Base-by-base conservation (phyloP, 2,113 vertebrate genomes). In the Gasterosteus nipponicus region DNA sequence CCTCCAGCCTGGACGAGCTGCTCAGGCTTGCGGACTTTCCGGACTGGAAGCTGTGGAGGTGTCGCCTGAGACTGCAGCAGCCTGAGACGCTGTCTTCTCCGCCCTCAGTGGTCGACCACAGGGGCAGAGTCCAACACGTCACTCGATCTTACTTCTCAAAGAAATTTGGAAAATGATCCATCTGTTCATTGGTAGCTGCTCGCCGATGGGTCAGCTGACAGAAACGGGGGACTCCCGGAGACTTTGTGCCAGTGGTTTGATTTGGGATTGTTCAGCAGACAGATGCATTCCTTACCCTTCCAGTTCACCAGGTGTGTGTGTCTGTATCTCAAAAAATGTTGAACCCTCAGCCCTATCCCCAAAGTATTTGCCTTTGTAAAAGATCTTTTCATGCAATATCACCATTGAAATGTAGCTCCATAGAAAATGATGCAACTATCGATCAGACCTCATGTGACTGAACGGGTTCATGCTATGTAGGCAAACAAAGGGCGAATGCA, bases 11-110 rank as follows among this genome's bases (percentile, higher is more conserved):
- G 77, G 97, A 98, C 56, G 96, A 99, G 75, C 87, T 99, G 51
- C 95, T 99, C 62, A 93, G 89, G 69, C 93, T 98, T 57, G 95
- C 96, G 3, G 95, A 98, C 77, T 97, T 96, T 4, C 96, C 96
- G 7, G 97, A 98, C 90, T 97, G 97, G 96, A 97, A 98, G 93
- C 82, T 98, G 81, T 99, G 97, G 98, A 95, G 95, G 77, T 98
- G 97, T 92, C 93, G 96, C 10, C 84, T 97, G 77, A 95, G 95
- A 69, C 93, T 97, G 57, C 96, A 96, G 86, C 93, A 94, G 63
- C 74, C 94, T 8, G 90, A 94, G 10, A 91, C 92, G 33, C 33
- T 80, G 22, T 70, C 91, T 16, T 74, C 91, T 89, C 38, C 95
- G 88, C 2, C 91, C 1, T 85, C 80, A 4, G 72, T 47, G 0